Evolutionary conservation across 2,113 vertebrate genomes (phyloP), one percentile per base, ranked within the genome.

Genomic region (Pelecanus crispus): DNA sequence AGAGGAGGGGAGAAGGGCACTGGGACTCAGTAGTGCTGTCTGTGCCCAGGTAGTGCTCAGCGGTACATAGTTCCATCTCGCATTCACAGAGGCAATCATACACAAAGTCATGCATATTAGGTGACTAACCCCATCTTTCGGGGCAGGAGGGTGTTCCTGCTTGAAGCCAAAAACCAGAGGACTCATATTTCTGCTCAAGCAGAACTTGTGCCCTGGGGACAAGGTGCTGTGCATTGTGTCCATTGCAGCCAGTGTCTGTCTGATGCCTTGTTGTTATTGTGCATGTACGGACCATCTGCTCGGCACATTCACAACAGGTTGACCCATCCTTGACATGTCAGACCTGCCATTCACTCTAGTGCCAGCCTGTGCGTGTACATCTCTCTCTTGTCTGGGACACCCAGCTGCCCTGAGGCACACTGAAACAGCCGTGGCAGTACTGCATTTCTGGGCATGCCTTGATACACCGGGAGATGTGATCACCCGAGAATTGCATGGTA

Each of bases 41-140:
- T 67, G 26, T 71, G 47, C 16, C 32, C 11, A 29, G 34, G 55
- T 47, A 19, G 21, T 66, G 28, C 28, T 68, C 31, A 14, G 28
- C 2, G 10, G 45, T 40, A 68, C 0, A 0, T 9, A 78, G 66
- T 55, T 8, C 12, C 32, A 44, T 42, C 20, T 79, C 22, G 40
- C 94, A 88, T 82, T 79, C 67, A 63, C 19, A 79, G 81, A 82
- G 40, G 26, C 38, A 75, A 10, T 34, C 26, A 85, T 79, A 61
- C 77, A 67, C 11, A 31, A 32, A 71, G 52, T 88, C 66, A 45
- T 28, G 36, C 18, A 9, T 52, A 28, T 79, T 72, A 81, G 47
- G 55, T 71, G 73, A 67, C 56, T 74, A 85, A 71, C 29, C 47
- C 63, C 11, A 3, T 42, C n/a, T 71, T 45, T 55, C 1, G 0